Conservation (phyloP, 2,888 invertebrate genomes). For the Thelaira solivaga region DNA sequence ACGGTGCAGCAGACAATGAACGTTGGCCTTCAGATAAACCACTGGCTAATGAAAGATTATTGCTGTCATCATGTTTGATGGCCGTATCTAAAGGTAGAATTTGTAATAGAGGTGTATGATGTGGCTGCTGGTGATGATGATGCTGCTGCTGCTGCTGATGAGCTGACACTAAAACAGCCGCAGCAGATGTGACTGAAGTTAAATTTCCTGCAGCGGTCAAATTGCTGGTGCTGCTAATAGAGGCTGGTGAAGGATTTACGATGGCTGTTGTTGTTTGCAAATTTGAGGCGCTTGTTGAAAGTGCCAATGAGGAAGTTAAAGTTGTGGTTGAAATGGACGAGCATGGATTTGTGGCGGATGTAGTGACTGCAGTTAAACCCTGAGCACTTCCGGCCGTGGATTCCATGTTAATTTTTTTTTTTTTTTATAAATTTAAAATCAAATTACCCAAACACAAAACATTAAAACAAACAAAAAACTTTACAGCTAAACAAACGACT, state of each 20-base stretch:
- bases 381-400: slow-evolving; percentile 64
- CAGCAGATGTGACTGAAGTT: slow-evolving; percentile 35
- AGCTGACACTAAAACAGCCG: slow-evolving; percentile 1
- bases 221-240: slow-evolving; percentile 62
- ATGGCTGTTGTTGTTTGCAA: slow-evolving; percentile 43
- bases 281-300: slow-evolving; percentile 44
- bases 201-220: slow-evolving; percentile 52
- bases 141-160: slow-evolving; percentile 32
- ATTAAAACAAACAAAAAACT: slow-evolving; percentile 23
- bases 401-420: slow-evolving; percentile 63
- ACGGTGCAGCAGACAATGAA: slow-evolving; percentile 74
- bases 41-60: slow-evolving; percentile 71
- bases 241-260: slow-evolving; percentile 60
- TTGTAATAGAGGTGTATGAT: slow-evolving; percentile 57
- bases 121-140: slow-evolving; percentile 20
- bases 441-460: slow-evolving; percentile 1
- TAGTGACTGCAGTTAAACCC: slow-evolving; percentile 58
- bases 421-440: slow-evolving; percentile 9
- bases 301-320: slow-evolving; percentile 31
- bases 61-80: slow-evolving; percentile 70
- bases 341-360: slow-evolving; percentile 54
- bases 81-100: slow-evolving; percentile 51
- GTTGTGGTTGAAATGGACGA: slow-evolving; percentile 46
- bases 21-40: slow-evolving; percentile 74
- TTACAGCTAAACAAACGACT: slow-evolving; percentile 46